Evolutionary conservation across 2,797 vertebrate genomes (phyloP), one percentile per base, ranked within the genome.

Genomic region (Chaetophractus vellerosus): DNA sequence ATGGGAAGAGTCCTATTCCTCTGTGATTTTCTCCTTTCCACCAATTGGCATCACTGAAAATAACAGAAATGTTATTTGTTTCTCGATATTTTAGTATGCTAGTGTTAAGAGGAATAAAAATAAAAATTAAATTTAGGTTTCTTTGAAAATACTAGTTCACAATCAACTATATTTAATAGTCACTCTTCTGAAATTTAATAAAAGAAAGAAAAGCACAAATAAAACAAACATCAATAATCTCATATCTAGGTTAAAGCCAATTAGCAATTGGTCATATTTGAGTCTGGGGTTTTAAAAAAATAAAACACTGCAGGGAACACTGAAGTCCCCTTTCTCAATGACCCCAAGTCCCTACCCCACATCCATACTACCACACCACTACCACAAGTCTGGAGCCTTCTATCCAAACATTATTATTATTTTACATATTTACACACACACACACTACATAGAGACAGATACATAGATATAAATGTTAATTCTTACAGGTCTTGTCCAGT

Each of bases 1-100:
- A 99, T 1, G 99, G 99, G 94, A 99, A 99, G 50, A 99, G 99
- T 14, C 99, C 99, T 10, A 99, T 97, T 95, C 99, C 99, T 99
- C 99, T 98, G 96, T 99, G 99, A 98, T 99, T 99, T 98, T 99
- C 99, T 96, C 99, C 99, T 98, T 99, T 99, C 99, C 99, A 99
- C 99, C 99, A 99, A 90, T 99, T 99, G 96, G 99, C 98, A 97
- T 99, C 99, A 88, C 99, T 99, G 97, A 82, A 96, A 97, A 95
- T 97, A 94, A 93, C 31, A 95, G 90, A 94, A 94, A 61, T 59
- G 18, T 90, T 10, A 80, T n/a, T 87, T 72, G 16, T 80, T 89
- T 31, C 23, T 78, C 64, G 71, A 63, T 31, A 59, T 88, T 92
- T 85, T 50, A 69, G 41, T 78, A 59, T 3, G 50, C 23, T 68